Conservation (phyloP, 1,140 invertebrate genomes). For the Tetragonula clypearis region DNA sequence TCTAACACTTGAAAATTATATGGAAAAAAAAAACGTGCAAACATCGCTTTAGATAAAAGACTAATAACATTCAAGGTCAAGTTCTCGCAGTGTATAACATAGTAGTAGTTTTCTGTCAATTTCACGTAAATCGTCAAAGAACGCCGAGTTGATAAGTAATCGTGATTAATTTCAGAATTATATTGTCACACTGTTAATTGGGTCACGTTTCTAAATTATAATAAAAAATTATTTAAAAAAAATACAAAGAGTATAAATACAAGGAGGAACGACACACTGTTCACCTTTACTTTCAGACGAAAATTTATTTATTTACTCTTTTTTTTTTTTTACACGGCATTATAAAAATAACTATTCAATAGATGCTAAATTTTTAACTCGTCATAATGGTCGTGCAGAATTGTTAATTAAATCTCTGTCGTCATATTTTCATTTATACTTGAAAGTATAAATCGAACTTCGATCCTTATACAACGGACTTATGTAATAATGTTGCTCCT, state of each 20-base stretch:
- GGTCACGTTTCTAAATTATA: too few relatives aligned
- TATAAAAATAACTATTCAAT: not conserved
- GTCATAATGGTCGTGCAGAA: not conserved
- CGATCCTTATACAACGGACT: not conserved
- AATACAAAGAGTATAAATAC: too few relatives aligned
- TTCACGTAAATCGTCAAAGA: not conserved
- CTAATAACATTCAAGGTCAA: conserved; percentile 14
- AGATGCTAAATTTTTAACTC: not conserved
- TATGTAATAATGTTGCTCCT: not conserved
- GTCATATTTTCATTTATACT: not conserved
- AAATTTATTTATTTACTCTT: not conserved
- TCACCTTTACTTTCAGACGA: not conserved
- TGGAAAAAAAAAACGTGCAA: not conserved
- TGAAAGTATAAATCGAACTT: not conserved
- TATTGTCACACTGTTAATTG: not conserved
- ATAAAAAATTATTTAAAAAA: too few relatives aligned
- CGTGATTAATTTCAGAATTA: not conserved
- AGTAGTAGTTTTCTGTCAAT: not conserved
- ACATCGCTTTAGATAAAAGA: not conserved
- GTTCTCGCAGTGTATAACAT: not conserved
- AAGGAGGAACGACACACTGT: too few relatives aligned
- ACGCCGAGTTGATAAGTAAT: not conserved
- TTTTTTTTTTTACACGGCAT: not conserved
- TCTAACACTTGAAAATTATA: not conserved
- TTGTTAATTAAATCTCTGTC: not conserved